Evolutionary conservation across 2,797 vertebrate genomes (phyloP).

Genomic region (Crocodylus rhombifer): DNA sequence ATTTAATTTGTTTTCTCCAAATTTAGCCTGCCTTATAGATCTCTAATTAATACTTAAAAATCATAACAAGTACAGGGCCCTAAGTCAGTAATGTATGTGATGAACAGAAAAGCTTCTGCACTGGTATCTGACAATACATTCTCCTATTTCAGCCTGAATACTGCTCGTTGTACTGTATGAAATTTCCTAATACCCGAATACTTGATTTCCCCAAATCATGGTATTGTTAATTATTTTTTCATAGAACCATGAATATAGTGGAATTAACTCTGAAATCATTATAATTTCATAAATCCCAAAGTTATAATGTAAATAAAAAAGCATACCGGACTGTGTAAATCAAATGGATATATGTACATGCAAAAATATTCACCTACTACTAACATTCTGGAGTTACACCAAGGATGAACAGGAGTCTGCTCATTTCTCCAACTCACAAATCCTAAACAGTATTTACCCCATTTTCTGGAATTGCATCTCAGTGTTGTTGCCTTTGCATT

Average conservation of each 20-base stretch:
- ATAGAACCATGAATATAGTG: background rate
- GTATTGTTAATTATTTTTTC: constrained; percentile 7
- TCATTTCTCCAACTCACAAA: background rate
- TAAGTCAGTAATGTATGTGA: background rate
- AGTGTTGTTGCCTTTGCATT: background rate
- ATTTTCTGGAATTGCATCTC: background rate
- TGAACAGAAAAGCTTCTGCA: background rate
- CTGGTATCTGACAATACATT: background rate
- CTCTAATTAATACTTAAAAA: background rate
- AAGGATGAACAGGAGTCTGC: background rate
- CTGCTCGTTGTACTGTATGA: background rate
- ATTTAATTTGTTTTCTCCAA: background rate
- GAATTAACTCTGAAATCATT: constrained; percentile 4
- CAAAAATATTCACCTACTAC: constrained; percentile 57
- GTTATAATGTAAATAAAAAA: constrained; percentile 10
- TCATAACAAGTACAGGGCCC: background rate
- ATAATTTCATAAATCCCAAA: background rate
- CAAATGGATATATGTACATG: constrained; percentile 33
- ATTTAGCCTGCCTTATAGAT: background rate
- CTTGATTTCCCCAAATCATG: constrained; percentile 5
- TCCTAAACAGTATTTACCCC: background rate
- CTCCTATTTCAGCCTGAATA: background rate
- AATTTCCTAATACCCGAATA: constrained; percentile 5
- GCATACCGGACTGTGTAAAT: constrained; percentile 22
- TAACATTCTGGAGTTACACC: constrained; percentile 16